Conservation (phyloP, 2,888 invertebrate species). For the Drosophila aldrichi region DNA sequence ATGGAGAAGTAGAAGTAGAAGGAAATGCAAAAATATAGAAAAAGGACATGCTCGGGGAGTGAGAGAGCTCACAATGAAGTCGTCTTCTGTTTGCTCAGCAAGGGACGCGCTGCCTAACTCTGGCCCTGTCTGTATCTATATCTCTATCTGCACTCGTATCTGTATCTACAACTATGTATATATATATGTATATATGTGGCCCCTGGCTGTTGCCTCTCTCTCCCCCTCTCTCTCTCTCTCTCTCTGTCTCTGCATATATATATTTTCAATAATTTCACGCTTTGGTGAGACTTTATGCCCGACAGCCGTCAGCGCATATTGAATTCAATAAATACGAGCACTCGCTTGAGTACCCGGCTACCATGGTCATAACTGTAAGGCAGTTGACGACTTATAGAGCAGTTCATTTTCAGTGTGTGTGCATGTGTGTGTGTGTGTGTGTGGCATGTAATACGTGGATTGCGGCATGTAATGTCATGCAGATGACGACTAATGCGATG, state of each 20-base stretch:
- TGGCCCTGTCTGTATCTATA: conserved; percentile 7
- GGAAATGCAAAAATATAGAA: conserved; percentile 17
- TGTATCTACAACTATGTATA: conserved; percentile 10
- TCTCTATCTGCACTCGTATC: conserved; percentile 11
- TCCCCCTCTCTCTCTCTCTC: neutral
- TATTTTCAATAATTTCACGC: conserved; percentile 79
- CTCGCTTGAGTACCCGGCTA: conserved; percentile 26
- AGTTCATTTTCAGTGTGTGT: conserved; percentile 62
- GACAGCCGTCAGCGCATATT: conserved; percentile 62
- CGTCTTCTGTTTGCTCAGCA: conserved; percentile 43
- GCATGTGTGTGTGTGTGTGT: neutral
- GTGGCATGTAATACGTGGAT: conserved; percentile 73
- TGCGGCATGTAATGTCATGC: conserved; percentile 81
- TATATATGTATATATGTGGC: conserved; percentile 12
- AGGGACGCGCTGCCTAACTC: conserved; percentile 25
- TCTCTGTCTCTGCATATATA: neutral
- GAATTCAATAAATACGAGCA: conserved; percentile 74
- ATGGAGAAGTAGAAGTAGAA: neutral
- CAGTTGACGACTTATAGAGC: conserved; percentile 61
- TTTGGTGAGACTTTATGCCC: conserved; percentile 65
- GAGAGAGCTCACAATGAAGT: conserved; percentile 42
- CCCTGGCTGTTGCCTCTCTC: conserved; percentile 1
- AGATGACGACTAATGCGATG: conserved; percentile 81
- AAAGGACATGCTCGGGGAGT: conserved; percentile 22
- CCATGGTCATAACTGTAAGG: conserved; percentile 57